Percentiles rank a stretch among this genome's conserved stretches.
Evolutionary conservation across 2,888 invertebrate genomes (phyloP).

Genomic region (Macrophya annulata): DNA sequence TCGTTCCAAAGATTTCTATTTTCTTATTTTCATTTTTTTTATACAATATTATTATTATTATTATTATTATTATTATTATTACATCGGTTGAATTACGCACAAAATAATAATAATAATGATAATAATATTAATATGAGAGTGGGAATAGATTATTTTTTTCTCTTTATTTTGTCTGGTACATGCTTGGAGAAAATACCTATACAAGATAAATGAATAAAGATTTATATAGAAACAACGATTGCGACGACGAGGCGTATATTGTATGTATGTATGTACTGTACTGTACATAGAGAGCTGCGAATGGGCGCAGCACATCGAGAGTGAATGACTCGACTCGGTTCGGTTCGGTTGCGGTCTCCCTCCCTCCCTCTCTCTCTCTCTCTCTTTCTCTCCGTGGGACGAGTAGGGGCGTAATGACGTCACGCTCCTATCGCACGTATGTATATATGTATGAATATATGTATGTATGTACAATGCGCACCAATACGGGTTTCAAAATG

Average conservation of each 20-base stretch:
- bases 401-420: constrained; percentile 62
- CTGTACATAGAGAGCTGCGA: constrained; percentile 36
- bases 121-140: neutral
- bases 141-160: neutral
- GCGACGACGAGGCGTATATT: neutral
- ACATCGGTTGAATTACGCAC: neutral
- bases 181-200: constrained; percentile 25
- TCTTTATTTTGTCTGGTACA: too few relatives aligned
- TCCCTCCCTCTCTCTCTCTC: too few relatives aligned
- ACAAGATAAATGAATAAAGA: constrained; percentile 56
- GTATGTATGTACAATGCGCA: too few relatives aligned
- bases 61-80: too few relatives aligned
- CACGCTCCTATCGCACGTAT: constrained; percentile 13
- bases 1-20: neutral
- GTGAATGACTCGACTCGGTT: constrained; percentile 49
- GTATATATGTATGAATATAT: too few relatives aligned
- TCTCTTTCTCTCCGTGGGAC: constrained; percentile 50
- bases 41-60: too few relatives aligned
- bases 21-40: neutral
- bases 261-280: neutral
- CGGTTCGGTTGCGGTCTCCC: constrained; percentile 25
- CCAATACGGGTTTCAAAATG: constrained; percentile 53
- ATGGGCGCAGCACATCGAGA: constrained; percentile 42
- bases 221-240: constrained; percentile 21
- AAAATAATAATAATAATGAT: neutral